These are phyloP conservation scores for Zaprionus obscuricornis DNA, from an alignment of 2,888 invertebrate genomes.

Conservation along the genomic window DNA sequence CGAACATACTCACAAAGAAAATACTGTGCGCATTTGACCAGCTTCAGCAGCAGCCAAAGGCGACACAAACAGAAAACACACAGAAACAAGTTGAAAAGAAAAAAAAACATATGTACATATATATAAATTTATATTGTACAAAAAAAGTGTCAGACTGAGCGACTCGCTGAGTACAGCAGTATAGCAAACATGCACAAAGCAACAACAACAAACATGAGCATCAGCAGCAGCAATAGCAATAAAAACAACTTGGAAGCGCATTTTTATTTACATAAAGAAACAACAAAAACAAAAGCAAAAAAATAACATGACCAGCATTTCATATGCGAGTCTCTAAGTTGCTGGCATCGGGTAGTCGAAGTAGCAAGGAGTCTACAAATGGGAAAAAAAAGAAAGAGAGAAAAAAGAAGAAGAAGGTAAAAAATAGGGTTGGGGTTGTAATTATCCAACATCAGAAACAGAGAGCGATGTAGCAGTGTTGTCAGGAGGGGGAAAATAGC, in stretches of 20 bases:
- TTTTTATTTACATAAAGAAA: conserved; percentile 75
- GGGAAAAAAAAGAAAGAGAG: conserved; percentile 1
- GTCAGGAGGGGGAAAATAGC: conserved; percentile 4
- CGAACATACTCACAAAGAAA: conserved; percentile 41
- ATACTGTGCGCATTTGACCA: conserved; percentile 67
- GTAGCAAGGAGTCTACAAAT: conserved; percentile 40
- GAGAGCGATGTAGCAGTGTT: no score
- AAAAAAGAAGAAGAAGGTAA: conserved; percentile 17
- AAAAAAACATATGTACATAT: background rate
- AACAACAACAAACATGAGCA: conserved; percentile 25
- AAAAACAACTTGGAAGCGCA: conserved; percentile 62
- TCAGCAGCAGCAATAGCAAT: conserved; percentile 1
- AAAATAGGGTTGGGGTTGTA: conserved; percentile 58
- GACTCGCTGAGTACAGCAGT: conserved; percentile 50
- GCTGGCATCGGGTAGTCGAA: conserved; percentile 28
- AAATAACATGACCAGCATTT: conserved; percentile 76
- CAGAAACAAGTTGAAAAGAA: conserved; percentile 19
- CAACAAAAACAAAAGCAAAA: no score
- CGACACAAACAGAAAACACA: conserved; percentile 37
- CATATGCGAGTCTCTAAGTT: conserved; percentile 55
- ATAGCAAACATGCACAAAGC: conserved; percentile 51
- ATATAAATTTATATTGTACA: conserved; percentile 32
- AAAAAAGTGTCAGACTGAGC: conserved; percentile 59
- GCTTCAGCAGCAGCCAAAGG: conserved; percentile 40
- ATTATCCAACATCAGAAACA: conserved; percentile 47